Percentiles rank a stretch among this genome's conserved stretches.
Conservation (phyloP, 2,113 vertebrate genomes). For the Larimichthys polyactis region DNA sequence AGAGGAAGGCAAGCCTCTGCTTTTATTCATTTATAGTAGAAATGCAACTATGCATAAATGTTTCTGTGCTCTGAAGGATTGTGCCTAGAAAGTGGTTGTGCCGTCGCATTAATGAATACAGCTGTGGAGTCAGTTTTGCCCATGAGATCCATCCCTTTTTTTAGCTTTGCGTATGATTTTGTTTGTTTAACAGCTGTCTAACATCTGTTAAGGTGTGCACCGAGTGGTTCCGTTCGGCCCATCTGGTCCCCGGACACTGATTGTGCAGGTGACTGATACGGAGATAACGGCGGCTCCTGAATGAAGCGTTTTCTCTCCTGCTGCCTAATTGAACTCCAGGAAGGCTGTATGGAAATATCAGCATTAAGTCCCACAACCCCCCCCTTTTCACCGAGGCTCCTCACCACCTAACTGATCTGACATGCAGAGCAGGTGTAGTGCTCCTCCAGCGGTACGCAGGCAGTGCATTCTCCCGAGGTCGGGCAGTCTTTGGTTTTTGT, state of each 20-base stretch:
- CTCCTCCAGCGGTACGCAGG: conserved; percentile 24
- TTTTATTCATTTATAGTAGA: background rate
- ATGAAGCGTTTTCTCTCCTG: background rate
- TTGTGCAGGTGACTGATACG: conserved; percentile 16
- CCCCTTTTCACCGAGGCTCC: conserved; percentile 14
- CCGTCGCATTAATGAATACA: background rate
- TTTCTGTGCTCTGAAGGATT: background rate
- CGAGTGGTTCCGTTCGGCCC: background rate
- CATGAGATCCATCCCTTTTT: background rate
- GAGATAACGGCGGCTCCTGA: background rate
- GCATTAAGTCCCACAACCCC: conserved; percentile 18
- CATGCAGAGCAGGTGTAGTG: conserved; percentile 29
- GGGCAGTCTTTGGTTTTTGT: conserved; percentile 16
- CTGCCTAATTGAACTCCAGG: background rate
- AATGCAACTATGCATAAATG: background rate
- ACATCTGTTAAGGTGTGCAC: conserved; percentile 14
- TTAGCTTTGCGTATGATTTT: background rate
- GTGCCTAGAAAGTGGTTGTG: background rate
- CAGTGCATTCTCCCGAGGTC: conserved; percentile 7
- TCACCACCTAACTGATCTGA: conserved; percentile 35
- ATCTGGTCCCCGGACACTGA: background rate
- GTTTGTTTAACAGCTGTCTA: conserved; percentile 6
- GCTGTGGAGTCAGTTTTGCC: background rate
- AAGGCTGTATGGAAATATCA: conserved; percentile 4
- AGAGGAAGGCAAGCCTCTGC: background rate